phyloP scores from a whole-genome alignment of 2,888 invertebrate species.

The Sycophila texana region DNA sequence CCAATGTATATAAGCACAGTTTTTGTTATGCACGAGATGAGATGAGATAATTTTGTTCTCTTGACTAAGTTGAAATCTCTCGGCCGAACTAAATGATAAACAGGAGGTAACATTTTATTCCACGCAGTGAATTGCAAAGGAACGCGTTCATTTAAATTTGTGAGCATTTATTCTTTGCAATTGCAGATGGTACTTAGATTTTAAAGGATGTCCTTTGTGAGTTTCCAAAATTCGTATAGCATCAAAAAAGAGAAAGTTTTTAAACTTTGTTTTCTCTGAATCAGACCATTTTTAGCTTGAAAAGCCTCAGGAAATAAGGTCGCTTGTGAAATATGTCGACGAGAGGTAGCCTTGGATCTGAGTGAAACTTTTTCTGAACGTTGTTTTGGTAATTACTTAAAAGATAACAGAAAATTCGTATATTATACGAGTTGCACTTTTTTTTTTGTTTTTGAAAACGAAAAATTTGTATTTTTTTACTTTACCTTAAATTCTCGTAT shows the following conservation, averaged over 20 bases:
- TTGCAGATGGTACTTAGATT: background rate
- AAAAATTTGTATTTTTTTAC: no score
- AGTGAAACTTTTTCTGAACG: slow-evolving; percentile 12
- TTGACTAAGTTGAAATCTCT: no score
- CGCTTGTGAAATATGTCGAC: slow-evolving; percentile 38
- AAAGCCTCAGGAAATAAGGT: slow-evolving; percentile 43
- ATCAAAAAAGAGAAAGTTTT: background rate
- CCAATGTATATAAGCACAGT: background rate
- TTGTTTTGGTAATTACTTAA: slow-evolving; percentile 31
- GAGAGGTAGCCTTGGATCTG: slow-evolving; percentile 22
- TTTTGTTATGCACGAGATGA: no score
- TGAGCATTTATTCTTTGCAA: background rate
- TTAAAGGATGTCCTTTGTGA: slow-evolving; percentile 3
- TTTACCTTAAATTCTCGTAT: no score
- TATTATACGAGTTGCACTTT: background rate
- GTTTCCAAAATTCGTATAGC: slow-evolving; percentile 4
- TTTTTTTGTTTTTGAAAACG: no score
- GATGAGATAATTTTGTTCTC: no score
- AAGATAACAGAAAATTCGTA: background rate
- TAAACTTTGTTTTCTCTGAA: slow-evolving; percentile 32
- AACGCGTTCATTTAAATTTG: background rate
- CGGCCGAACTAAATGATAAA: no score
- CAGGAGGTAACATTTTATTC: no score
- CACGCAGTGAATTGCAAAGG: background rate
- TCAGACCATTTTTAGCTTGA: slow-evolving; percentile 26